Base-by-base conservation (phyloP, 2,797 vertebrate species). In the Syngnathus rostellatus region DNA sequence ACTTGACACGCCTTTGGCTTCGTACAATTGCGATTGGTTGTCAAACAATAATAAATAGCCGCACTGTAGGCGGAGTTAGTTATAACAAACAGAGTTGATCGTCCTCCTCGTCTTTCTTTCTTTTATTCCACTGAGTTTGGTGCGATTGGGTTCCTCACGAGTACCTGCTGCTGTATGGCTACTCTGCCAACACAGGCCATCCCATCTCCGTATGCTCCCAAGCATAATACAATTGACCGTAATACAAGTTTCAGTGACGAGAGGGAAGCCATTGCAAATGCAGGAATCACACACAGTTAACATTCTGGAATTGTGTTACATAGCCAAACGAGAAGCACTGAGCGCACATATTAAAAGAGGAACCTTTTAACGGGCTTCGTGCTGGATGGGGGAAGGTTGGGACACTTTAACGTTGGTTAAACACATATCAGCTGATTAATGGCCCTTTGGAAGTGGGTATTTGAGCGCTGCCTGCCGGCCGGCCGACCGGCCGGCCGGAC, bases 1-100 rank as follows among this genome's bases (percentile, higher is more conserved):
- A 17, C 6, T 1, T 46, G 40, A 31, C 43, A 55, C 21, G 41
- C 62, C n/a, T 63, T 51, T 38, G 46, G 55, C 10, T 5, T 55
- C 51, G 17, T 62, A 68, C n/a, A 66, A 48, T 2, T 53, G 23
- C 38, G 45, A 65, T 37, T n/a, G 25, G 67, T 55, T 68, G 38
- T 66, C 37, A 70, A 43, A 72, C 54, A 68, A n/a, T 38, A 16
- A 48, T 17, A 57, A 23, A 50, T 38, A n/a, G 7, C 61, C 62
- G 6, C 31, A 40, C 23, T n/a, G 48, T 7, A 23, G 6, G 31
- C 11, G 17, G 43, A 0, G 5, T 11, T 12, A 46, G 23, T 25
- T 25, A 25, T 31, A 2, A 31, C 17, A n/a, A n/a, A n/a, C n/a
- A n/a, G n/a, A n/a, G n/a, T n/a, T n/a, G n/a, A n/a, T n/a, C n/a